These are phyloP conservation scores for Lucifuga dentata DNA, from an alignment of 2,113 vertebrate genomes.

Conservation along the genomic window DNA sequence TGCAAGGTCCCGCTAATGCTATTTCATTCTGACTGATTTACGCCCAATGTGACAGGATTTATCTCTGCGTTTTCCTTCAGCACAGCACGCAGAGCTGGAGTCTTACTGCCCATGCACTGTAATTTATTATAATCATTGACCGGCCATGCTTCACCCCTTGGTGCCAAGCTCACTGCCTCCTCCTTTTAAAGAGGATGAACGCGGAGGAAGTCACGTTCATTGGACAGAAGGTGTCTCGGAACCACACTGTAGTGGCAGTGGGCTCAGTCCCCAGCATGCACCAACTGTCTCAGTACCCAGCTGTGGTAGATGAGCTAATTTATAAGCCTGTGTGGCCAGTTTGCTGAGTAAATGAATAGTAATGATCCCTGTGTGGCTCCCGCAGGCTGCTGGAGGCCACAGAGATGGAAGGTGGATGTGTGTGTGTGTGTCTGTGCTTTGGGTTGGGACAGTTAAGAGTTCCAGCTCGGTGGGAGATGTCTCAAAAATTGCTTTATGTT, in stretches of 20 bases:
- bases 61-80: conserved; percentile 42
- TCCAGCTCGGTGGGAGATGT: conserved; percentile 37
- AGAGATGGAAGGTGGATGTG: conserved; percentile 22
- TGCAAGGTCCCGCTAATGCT: conserved; percentile 65
- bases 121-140: conserved; percentile 69
- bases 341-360: conserved; percentile 81
- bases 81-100: conserved; percentile 33
- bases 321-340: conserved; percentile 73
- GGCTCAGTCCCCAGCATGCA: conserved; percentile 50
- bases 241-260: conserved; percentile 41
- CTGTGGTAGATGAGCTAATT: conserved; percentile 71
- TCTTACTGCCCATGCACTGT: conserved; percentile 37
- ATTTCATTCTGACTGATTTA: conserved; percentile 74
- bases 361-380: conserved; percentile 75
- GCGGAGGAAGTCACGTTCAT: conserved; percentile 54
- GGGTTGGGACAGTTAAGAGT: conserved; percentile 26
- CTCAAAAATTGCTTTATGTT: conserved; percentile 7
- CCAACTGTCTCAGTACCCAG: conserved; percentile 67
- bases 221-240: conserved; percentile 64
- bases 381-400: conserved; percentile 60
- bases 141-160: conserved; percentile 19
- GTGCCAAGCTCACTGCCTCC: conserved; percentile 1
- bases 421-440: background rate
- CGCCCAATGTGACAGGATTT: conserved; percentile 63
- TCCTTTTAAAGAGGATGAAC: conserved; percentile 39